Evolutionary conservation across 1,140 invertebrate genomes (phyloP).

Genomic region (Temnothorax longispinosus): DNA sequence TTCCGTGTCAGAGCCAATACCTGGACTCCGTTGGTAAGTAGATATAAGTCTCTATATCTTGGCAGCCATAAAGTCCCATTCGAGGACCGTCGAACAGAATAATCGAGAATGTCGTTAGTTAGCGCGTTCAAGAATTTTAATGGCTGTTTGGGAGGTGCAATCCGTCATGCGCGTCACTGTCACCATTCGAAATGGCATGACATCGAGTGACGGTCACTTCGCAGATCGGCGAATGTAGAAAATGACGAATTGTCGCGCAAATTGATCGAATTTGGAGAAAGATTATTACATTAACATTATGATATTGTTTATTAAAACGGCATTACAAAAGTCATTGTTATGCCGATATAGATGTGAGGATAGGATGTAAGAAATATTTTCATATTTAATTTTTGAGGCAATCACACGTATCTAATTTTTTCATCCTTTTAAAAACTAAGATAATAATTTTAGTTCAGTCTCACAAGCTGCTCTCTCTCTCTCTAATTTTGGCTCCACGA

Average conservation of each 20-base stretch:
- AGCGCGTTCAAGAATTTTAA: slow-evolving; percentile 76
- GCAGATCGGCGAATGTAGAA: background rate
- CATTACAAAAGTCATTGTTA: background rate
- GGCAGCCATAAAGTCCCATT: slow-evolving; percentile 75
- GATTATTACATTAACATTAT: background rate
- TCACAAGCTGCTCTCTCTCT: no score
- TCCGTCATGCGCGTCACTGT: slow-evolving; percentile 37
- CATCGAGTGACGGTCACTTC: background rate
- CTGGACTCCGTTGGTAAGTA: slow-evolving; percentile 72
- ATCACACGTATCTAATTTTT: background rate
- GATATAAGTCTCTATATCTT: slow-evolving; percentile 69
- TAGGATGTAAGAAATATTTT: background rate
- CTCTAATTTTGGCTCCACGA: background rate
- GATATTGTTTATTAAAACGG: background rate
- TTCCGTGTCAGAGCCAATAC: slow-evolving; percentile 79
- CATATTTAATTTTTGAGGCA: background rate
- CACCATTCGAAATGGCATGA: slow-evolving; percentile 5
- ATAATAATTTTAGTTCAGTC: background rate
- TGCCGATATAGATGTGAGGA: background rate
- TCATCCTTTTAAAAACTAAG: background rate
- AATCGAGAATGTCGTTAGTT: slow-evolving; percentile 77
- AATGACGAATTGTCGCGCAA: background rate
- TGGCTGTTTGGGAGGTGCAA: slow-evolving; percentile 59
- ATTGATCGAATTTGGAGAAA: background rate
- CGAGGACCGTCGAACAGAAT: slow-evolving; percentile 72